phyloP scores from a whole-genome alignment of 2,888 invertebrate genomes.

The Ptychoptera albimana region DNA sequence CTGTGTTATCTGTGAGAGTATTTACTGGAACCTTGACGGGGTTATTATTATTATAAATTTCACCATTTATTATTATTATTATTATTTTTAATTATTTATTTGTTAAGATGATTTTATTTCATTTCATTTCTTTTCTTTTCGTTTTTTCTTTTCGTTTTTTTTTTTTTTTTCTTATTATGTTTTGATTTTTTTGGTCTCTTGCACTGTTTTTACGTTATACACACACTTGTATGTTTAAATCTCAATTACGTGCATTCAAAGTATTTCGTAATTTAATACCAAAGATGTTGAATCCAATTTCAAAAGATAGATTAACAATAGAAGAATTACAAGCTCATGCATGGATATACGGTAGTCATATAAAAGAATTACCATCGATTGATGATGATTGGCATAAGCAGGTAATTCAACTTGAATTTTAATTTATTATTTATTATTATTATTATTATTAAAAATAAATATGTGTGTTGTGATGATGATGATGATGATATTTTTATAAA shows the following conservation, averaged over 20 bases:
- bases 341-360: slow-evolving; percentile 12
- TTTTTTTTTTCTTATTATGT: too few species aligned
- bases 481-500: background rate
- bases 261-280: slow-evolving; percentile 14
- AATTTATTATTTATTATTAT: background rate
- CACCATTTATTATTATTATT: too few species aligned
- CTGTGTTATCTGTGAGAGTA: too few species aligned
- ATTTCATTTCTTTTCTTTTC: slow-evolving; percentile 4
- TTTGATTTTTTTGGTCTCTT: background rate
- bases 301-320: slow-evolving; percentile 13
- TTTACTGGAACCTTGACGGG: too few species aligned
- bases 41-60: too few species aligned
- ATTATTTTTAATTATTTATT: too few species aligned
- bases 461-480: background rate
- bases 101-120: too few species aligned
- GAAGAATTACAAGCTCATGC: slow-evolving; percentile 13
- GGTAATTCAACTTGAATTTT: slow-evolving; percentile 6
- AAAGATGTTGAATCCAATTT: slow-evolving; percentile 14
- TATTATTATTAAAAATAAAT: background rate
- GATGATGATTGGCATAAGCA: slow-evolving; percentile 10
- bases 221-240: background rate
- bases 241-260: slow-evolving; percentile 1
- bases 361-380: slow-evolving; percentile 10
- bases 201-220: background rate
- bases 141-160: background rate